Evolutionary conservation across 2,113 vertebrate genomes (phyloP).

Genomic region (Lucifuga dentata): DNA sequence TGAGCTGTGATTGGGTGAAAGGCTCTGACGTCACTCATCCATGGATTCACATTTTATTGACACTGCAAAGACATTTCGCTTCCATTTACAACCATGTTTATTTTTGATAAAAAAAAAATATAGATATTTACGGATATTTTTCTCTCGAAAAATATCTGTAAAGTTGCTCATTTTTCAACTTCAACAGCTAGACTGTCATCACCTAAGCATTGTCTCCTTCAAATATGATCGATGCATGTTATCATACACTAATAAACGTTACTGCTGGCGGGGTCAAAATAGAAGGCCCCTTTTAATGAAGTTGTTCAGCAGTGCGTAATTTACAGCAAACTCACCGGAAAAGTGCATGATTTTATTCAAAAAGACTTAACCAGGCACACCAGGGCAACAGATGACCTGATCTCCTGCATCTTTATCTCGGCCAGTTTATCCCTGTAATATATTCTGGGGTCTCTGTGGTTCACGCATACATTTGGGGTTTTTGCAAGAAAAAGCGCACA

Average conservation of each 20-base stretch:
- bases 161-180: no score
- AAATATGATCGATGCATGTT: slow-evolving; percentile 36
- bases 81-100: no score
- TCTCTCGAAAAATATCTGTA: no score
- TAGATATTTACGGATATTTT: neutral
- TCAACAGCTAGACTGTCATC: slow-evolving; percentile 39
- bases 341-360: neutral
- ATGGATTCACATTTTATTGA: no score
- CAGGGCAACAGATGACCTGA: slow-evolving; percentile 58
- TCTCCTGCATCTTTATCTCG: slow-evolving; percentile 11
- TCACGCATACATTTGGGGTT: slow-evolving; percentile 42
- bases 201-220: slow-evolving; percentile 30
- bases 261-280: slow-evolving; percentile 46
- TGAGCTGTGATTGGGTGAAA: slow-evolving; percentile 17
- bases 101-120: no score
- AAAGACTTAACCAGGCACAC: slow-evolving; percentile 1
- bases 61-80: no score
- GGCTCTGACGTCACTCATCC: no score
- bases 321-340: neutral
- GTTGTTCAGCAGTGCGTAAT: slow-evolving; percentile 7
- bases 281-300: slow-evolving; percentile 3
- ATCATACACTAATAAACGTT: slow-evolving; percentile 34
- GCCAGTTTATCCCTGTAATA: slow-evolving; percentile 44
- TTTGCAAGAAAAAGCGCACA: slow-evolving; percentile 23
- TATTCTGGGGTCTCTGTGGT: slow-evolving; percentile 36